Conservation (phyloP, 2,888 invertebrate genomes). For the Euplexia lucipara region DNA sequence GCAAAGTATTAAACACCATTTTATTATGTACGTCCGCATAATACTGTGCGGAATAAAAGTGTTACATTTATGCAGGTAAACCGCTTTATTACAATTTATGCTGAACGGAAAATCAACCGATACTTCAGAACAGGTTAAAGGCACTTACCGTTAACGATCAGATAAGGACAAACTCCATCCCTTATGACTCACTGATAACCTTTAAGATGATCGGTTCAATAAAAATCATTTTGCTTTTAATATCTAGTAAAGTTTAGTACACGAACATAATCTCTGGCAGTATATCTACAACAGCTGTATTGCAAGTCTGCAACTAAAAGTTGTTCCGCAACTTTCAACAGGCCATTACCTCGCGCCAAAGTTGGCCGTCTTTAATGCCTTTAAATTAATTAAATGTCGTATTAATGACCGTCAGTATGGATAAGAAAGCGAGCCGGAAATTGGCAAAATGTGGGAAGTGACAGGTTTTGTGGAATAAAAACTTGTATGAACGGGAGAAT, state of each 20-base stretch:
- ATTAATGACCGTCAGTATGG: constrained; percentile 27
- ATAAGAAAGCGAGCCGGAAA: constrained; percentile 45
- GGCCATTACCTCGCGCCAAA: constrained; percentile 24
- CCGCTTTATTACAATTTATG: constrained; percentile 10
- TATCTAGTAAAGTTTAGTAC: constrained; percentile 10
- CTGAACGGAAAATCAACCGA: constrained; percentile 27
- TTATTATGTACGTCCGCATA: constrained; percentile 17
- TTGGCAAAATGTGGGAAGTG: constrained; percentile 11
- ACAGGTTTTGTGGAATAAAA: constrained; percentile 27
- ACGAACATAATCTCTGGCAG: neutral
- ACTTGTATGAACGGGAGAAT: neutral
- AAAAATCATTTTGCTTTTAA: constrained; percentile 3
- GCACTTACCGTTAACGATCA: constrained; percentile 26
- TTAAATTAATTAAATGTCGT: constrained; percentile 43
- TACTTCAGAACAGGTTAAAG: constrained; percentile 15
- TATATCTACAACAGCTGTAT: constrained; percentile 13
- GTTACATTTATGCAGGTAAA: constrained; percentile 1
- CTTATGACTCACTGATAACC: constrained; percentile 33
- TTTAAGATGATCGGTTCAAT: constrained; percentile 23
- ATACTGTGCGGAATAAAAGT: constrained; percentile 12
- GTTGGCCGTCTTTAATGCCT: constrained; percentile 26
- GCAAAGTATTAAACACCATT: constrained; percentile 29
- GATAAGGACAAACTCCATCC: constrained; percentile 39
- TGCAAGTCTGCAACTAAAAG: constrained; percentile 42
- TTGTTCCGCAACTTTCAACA: constrained; percentile 54